Evolutionary conservation across 2,113 vertebrate genomes (phyloP).

Genomic region (Perognathus longimembris): DNA sequence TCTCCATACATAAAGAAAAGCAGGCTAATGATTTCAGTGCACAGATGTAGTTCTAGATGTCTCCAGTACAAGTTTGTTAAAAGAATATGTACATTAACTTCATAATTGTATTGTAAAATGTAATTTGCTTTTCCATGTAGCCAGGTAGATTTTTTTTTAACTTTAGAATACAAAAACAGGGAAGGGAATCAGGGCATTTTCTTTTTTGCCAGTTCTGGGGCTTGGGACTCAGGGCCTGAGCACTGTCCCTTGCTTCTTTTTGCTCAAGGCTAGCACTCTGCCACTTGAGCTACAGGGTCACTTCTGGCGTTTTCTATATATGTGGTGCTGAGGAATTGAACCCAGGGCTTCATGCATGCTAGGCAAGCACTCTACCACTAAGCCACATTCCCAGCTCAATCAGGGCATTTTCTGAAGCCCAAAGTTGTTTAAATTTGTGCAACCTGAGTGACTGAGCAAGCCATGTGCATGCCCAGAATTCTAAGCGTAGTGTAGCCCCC

Average conservation of each 20-base stretch:
- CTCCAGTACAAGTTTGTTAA: neutral
- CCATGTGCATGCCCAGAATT: neutral
- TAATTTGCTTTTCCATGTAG: neutral
- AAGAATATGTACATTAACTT: neutral
- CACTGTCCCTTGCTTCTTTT: too few species aligned
- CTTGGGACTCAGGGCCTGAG: too few species aligned
- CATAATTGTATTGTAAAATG: neutral
- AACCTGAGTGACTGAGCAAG: neutral
- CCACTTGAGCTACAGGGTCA: too few species aligned
- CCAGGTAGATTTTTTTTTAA: neutral
- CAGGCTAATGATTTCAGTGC: conserved; percentile 26
- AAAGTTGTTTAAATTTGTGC: neutral
- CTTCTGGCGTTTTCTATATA: too few species aligned
- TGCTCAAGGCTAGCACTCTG: too few species aligned
- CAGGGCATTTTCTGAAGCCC: neutral
- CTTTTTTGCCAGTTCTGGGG: too few species aligned
- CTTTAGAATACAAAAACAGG: conserved; percentile 30
- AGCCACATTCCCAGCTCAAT: too few species aligned
- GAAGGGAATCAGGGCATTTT: conserved; percentile 4
- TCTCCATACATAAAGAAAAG: conserved; percentile 19
- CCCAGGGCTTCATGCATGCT: too few species aligned
- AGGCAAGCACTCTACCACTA: too few species aligned
- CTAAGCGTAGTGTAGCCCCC: neutral
- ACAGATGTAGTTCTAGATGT: neutral
- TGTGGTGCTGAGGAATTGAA: too few species aligned